phyloP scores from a whole-genome alignment of 2,113 vertebrate species.

The Oreochromis niloticus region DNA sequence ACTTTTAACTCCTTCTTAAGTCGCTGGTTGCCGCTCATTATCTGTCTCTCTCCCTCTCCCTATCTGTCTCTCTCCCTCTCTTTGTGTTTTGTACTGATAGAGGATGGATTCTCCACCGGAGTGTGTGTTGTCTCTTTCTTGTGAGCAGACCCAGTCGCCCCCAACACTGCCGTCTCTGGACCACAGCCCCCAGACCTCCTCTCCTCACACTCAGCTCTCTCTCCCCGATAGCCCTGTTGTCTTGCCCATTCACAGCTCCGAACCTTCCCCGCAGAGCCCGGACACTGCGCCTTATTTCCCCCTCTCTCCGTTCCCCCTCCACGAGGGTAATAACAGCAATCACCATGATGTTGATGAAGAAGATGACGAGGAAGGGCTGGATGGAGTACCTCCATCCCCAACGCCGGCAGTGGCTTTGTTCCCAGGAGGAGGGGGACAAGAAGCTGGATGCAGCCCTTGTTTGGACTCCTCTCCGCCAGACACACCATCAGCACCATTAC shows the following conservation, averaged over 20 bases:
- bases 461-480: conserved; percentile 64
- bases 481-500: conserved; percentile 54
- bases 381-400: conserved; percentile 60
- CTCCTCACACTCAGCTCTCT: conserved; percentile 37
- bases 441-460: conserved; percentile 53
- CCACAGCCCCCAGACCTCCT: conserved; percentile 67
- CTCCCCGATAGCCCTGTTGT: conserved; percentile 35
- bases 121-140: conserved; percentile 72
- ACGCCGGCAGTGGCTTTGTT: conserved; percentile 70
- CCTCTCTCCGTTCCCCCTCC: conserved; percentile 61
- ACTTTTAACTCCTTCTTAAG: not conserved
- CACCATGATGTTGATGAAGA: conserved; percentile 42
- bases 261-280: conserved; percentile 51
- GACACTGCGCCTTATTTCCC: conserved; percentile 55
- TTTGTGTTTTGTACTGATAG: conserved; percentile 34
- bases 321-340: conserved; percentile 28
- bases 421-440: conserved; percentile 54
- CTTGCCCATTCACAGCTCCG: conserved; percentile 53
- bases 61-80: not conserved
- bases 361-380: conserved; percentile 50
- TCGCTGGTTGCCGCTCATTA: not conserved
- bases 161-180: conserved; percentile 70
- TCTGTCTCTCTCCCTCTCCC: not conserved
- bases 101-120: conserved; percentile 79
- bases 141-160: conserved; percentile 68